Evolutionary conservation across 2,797 vertebrate species (phyloP), one percentile per base, ranked within the genome.

Genomic region (Spinibarbus caldwelli): DNA sequence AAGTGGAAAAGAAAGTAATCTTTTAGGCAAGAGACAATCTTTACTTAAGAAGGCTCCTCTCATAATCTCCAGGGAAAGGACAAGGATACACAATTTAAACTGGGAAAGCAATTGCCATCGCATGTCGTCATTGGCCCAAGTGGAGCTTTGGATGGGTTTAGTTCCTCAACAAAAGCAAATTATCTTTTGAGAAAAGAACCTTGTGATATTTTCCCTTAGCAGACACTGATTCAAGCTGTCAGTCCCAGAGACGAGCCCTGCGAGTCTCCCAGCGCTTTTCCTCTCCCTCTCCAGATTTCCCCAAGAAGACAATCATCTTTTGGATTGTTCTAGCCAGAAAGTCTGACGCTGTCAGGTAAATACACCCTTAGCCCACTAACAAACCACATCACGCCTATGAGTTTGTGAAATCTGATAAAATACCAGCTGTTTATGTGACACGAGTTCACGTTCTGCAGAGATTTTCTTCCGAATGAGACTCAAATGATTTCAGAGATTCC

Each of bases 141-240:
- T 9, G 64, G 89, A 89, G 80, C 78, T 78, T 75, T 86, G 86
- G 84, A 84, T 59, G n/a, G 62, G 79, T 89, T 90, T 85, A 87
- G 80, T 85, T 86, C 36, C 76, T 87, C 80, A 83, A 78, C 82
- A 90, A 83, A 88, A 90, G 83, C 85, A 87, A 89, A 90, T 87
- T 87, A 89, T 87, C 72, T 90, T 90, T 87, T 84, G 87, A 89
- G 84, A 76, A 87, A 87, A 73, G 21, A 84, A 59, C 75, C 86
- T 52, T 47, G 77, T 87, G 86, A 82, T 88, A 87, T 84, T 87
- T 87, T 77, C 76, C 52, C 43, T 73, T 76, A 70, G 66, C 64
- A 62, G 77, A 78, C 80, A 80, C 78, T 85, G 86, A 88, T 88
- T 86, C 83, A 71, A 82, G 14, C 78, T 89, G 86, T 88, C 87